These are phyloP conservation scores for Paragorgia papillata DNA, from an alignment of 92 coral and sea anemone species.

Conservation along the genomic window DNA sequence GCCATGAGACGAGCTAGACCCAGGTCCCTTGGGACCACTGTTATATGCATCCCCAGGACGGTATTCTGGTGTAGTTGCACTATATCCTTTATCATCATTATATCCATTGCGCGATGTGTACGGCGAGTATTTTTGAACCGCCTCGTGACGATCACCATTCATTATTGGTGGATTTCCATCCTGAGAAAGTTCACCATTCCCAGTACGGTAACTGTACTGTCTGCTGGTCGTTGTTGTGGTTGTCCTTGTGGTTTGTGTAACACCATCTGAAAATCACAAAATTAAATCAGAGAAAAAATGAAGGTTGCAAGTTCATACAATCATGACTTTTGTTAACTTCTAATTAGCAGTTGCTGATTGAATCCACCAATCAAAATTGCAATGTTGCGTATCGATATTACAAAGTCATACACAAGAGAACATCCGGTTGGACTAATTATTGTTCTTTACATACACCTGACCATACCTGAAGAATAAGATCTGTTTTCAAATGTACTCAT, in stretches of 20 bases:
- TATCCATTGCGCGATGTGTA: conserved; percentile 32
- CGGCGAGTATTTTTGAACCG: conserved; percentile 22
- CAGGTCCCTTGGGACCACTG: conserved; percentile 13
- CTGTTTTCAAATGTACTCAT: conserved; percentile 42
- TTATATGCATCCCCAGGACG: not conserved
- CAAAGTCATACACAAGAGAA: too few relatives aligned
- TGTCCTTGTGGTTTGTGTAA: not conserved
- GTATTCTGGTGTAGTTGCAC: conserved; percentile 15
- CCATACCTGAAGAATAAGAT: conserved; percentile 38
- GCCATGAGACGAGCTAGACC: not conserved
- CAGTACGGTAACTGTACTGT: conserved; percentile 70
- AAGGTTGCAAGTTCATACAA: too few relatives aligned
- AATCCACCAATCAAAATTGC: too few relatives aligned
- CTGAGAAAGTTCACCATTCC: conserved; percentile 80
- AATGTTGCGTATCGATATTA: too few relatives aligned
- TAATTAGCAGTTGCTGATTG: too few relatives aligned
- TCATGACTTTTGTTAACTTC: too few relatives aligned
- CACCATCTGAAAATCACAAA: conserved; percentile 30
- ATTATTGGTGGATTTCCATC: conserved; percentile 50
- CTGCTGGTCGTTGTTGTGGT: conserved; percentile 66
- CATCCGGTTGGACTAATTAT: too few relatives aligned
- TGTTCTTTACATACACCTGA: too few relatives aligned
- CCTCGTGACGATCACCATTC: conserved; percentile 24
- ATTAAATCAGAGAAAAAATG: too few relatives aligned
- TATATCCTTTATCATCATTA: conserved; percentile 5